These are phyloP conservation scores for Aurelia sp. DNA, from an alignment of 30 jellyfish, hydroid and myxozoan species.

Conservation along the genomic window DNA sequence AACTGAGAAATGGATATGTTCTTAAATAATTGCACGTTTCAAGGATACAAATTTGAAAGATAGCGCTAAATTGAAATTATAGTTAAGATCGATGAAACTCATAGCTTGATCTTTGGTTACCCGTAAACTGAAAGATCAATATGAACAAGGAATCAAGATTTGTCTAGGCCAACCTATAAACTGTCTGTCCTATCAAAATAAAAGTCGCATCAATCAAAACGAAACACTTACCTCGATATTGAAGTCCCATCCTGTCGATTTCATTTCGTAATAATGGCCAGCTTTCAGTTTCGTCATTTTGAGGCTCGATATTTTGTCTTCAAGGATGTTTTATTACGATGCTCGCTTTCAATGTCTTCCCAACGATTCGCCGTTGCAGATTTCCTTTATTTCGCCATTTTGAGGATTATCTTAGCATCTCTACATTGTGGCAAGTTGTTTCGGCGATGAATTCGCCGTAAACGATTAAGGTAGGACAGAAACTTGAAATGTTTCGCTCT, in stretches of 20 bases:
- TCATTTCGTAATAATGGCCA: slow-evolving; percentile 63
- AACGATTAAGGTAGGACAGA: neutral
- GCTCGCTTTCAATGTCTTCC: too few species aligned
- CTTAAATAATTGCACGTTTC: too few species aligned
- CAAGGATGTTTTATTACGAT: too few species aligned
- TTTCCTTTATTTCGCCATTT: neutral
- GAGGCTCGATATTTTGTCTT: neutral
- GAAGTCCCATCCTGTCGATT: slow-evolving; percentile 56
- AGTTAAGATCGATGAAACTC: neutral
- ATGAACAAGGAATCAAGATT: neutral
- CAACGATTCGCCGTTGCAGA: too few species aligned
- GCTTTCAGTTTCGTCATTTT: slow-evolving; percentile 57
- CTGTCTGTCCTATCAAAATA: slow-evolving; percentile 1
- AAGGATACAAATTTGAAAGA: too few species aligned
- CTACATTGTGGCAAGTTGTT: neutral
- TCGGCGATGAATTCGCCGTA: neutral
- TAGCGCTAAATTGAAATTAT: too few species aligned
- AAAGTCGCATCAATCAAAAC: slow-evolving; percentile 4
- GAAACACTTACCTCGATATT: slow-evolving; percentile 51
- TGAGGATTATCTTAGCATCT: neutral
- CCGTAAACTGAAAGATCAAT: slow-evolving; percentile 29
- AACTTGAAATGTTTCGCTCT: neutral
- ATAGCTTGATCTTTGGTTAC: slow-evolving; percentile 24
- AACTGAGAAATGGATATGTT: too few species aligned
- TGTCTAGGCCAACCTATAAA: slow-evolving; percentile 40